Conservation (phyloP, 1,140 invertebrate genomes). For the Lysiphlebus fabarum region DNA sequence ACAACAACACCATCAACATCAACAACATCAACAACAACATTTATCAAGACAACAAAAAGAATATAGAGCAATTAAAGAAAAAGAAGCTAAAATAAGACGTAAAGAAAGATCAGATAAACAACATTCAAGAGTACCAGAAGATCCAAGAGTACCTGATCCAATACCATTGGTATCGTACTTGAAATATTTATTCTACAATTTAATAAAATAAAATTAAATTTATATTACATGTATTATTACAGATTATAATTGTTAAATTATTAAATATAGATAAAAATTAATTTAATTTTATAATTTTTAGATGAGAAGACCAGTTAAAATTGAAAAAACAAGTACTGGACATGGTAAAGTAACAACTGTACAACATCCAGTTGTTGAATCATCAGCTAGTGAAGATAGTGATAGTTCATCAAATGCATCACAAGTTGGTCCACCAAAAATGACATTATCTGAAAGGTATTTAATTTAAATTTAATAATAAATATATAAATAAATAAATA, state of each 20-base stretch:
- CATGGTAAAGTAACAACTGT: conserved; percentile 38
- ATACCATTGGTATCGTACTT: conserved; percentile 44
- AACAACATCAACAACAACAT: conserved; percentile 43
- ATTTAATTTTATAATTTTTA: conserved; percentile 16
- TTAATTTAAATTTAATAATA: conserved; percentile 3
- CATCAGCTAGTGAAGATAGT: conserved; percentile 51
- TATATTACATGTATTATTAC: too few relatives aligned
- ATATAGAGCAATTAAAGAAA: conserved; percentile 45
- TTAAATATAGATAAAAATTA: too few relatives aligned
- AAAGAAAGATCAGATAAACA: conserved; percentile 38
- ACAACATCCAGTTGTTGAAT: conserved; percentile 46
- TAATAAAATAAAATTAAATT: too few relatives aligned
- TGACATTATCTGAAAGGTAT: conserved; percentile 59
- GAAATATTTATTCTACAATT: too few relatives aligned
- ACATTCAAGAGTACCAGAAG: conserved; percentile 46
- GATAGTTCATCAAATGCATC: conserved; percentile 54
- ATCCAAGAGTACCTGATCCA: conserved; percentile 48
- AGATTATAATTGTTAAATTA: too few relatives aligned
- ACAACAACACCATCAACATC: conserved; percentile 32
- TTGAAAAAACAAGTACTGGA: conserved; percentile 48
- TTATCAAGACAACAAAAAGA: conserved; percentile 47
- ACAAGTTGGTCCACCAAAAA: conserved; percentile 51
- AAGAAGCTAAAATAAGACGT: conserved; percentile 41
- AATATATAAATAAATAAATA: background rate
- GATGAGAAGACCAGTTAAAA: conserved; percentile 52